Evolutionary conservation across 2,797 vertebrate genomes (phyloP).

Genomic region (Phrynocephalus guinanensis): DNA sequence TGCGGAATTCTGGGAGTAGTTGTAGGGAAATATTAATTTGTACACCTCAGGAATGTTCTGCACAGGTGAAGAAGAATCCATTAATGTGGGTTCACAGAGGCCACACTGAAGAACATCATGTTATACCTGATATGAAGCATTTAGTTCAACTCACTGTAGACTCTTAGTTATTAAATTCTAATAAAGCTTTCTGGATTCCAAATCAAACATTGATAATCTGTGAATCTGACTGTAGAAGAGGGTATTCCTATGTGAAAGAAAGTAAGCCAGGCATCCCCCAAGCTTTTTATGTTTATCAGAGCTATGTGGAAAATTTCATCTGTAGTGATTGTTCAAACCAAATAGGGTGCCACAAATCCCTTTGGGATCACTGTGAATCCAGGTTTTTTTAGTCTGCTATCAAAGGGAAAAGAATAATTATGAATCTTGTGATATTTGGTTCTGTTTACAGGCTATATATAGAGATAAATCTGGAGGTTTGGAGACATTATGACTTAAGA

Average conservation of each 20-base stretch:
- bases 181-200: conserved; percentile 5
- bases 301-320: not conserved
- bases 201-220: not conserved
- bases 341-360: not conserved
- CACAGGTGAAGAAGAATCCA: too few relatives aligned
- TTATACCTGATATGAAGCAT: not conserved
- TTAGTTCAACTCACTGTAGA: not conserved
- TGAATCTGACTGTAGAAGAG: not conserved
- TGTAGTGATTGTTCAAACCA: not conserved
- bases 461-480: too few relatives aligned
- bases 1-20: too few relatives aligned
- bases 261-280: not conserved
- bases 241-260: not conserved
- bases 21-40: too few relatives aligned
- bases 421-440: not conserved
- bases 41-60: too few relatives aligned
- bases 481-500: too few relatives aligned
- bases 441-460: not conserved
- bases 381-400: not conserved
- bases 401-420: not conserved
- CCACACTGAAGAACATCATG: not conserved
- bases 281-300: not conserved
- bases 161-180: conserved; percentile 10
- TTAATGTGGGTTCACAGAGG: too few relatives aligned
- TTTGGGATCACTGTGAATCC: not conserved